phyloP scores from a whole-genome alignment of 2,113 vertebrate species.

The Eptesicus fuscus region DNA sequence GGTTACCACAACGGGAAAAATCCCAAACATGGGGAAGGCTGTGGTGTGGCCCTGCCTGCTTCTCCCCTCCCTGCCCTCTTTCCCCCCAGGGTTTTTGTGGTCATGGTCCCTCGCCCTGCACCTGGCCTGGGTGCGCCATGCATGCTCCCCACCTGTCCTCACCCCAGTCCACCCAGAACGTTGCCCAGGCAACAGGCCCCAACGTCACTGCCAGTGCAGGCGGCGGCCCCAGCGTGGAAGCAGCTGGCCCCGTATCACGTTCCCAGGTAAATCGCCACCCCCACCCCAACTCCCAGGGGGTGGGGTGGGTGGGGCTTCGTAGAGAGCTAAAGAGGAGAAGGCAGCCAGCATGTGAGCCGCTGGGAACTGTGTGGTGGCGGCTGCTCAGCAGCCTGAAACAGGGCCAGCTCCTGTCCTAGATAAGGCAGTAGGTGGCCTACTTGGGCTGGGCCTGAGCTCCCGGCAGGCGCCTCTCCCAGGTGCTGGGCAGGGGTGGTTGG shows the following conservation, averaged over 20 bases:
- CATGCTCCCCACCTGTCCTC: neutral
- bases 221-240: neutral
- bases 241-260: conserved; percentile 40
- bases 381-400: conserved; percentile 11
- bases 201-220: conserved; percentile 17
- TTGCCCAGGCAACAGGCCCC: conserved; percentile 18
- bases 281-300: neutral
- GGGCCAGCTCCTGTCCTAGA: conserved; percentile 69
- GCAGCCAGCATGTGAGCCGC: neutral
- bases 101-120: neutral
- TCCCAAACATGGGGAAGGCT: neutral
- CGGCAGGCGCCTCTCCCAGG: neutral
- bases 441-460: conserved; percentile 37
- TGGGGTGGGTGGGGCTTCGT: neutral
- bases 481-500: neutral
- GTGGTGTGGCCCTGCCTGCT: neutral
- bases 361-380: neutral
- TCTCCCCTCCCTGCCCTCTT: neutral
- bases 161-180: neutral
- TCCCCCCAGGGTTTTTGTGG: neutral
- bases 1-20: neutral
- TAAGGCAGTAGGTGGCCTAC: conserved; percentile 57
- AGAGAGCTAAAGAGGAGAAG: conserved; percentile 4
- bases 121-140: neutral
- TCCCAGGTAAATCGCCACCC: conserved; percentile 60